A percentile compares a stretch with the other conserved stretches of the same genome.
Conservation (phyloP, 2,888 invertebrate species). For the Lepidochrysops patricia region DNA sequence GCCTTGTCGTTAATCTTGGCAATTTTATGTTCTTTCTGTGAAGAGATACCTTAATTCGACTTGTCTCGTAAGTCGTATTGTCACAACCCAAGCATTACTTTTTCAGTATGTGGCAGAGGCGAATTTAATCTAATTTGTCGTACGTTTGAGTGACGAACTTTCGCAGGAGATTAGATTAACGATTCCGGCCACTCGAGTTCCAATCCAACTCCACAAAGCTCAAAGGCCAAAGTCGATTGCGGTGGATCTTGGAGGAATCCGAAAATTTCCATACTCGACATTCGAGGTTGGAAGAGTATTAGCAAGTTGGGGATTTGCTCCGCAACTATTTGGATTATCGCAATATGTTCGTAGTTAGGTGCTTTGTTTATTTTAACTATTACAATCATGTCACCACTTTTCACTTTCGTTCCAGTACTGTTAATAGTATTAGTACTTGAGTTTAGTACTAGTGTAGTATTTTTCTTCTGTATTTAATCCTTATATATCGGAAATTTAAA, state of each 20-base stretch:
- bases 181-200: not conserved
- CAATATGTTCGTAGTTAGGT: slow-evolving; percentile 26
- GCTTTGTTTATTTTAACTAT: not conserved
- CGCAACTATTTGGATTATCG: slow-evolving; percentile 50
- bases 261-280: not conserved
- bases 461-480: too few species aligned
- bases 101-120: not conserved
- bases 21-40: too few species aligned
- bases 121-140: not conserved
- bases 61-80: not conserved
- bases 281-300: slow-evolving; percentile 65
- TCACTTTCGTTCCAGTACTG: too few species aligned
- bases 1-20: too few species aligned
- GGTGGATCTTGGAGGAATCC: slow-evolving; percentile 10
- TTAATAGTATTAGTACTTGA: too few species aligned
- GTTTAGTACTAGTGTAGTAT: too few species aligned
- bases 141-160: not conserved
- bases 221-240: slow-evolving; percentile 36
- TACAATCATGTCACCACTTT: not conserved
- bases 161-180: not conserved
- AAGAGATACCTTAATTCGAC: not conserved
- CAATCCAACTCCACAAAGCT: slow-evolving; percentile 25
- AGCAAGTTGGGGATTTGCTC: slow-evolving; percentile 48
- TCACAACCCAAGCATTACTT: not conserved
- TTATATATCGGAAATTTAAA: too few species aligned